Evolutionary conservation across 1,140 invertebrate genomes (phyloP).

Genomic region (Lasaia peninsularis): DNA sequence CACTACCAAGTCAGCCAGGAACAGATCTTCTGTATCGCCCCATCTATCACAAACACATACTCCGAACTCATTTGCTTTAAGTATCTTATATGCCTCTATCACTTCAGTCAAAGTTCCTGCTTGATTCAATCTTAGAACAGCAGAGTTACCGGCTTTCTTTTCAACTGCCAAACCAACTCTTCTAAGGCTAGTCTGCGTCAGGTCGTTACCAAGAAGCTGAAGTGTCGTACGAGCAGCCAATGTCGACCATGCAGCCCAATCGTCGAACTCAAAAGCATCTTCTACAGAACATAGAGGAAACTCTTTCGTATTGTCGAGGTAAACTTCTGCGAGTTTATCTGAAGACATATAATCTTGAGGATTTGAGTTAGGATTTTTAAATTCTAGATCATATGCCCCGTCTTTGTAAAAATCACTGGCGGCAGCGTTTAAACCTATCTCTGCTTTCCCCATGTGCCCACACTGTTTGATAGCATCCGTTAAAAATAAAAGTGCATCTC

Average conservation of each 20-base stretch:
- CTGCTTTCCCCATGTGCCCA: conserved; percentile 91
- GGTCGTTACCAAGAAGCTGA: conserved; percentile 96
- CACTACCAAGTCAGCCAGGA: conserved; percentile 98
- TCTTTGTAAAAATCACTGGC: conserved; percentile 95
- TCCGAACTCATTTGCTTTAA: conserved; percentile 95
- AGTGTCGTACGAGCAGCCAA: conserved; percentile 86
- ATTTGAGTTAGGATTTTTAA: conserved; percentile 95
- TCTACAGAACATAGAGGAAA: conserved; percentile 97
- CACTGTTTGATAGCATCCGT: conserved; percentile 93
- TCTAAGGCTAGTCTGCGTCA: conserved; percentile 90
- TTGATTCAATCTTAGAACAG: conserved; percentile 98
- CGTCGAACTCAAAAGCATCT: conserved; percentile 97
- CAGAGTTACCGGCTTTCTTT: conserved; percentile 95
- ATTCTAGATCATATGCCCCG: conserved; percentile 95
- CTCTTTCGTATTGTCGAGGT: conserved; percentile 92
- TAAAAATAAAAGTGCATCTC: conserved; percentile 93
- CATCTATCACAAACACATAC: conserved; percentile 94
- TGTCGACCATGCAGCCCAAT: conserved; percentile 94
- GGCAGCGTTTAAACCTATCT: conserved; percentile 98
- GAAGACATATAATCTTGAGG: conserved; percentile 85
- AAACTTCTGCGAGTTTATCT: conserved; percentile 90
- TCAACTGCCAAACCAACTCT: conserved; percentile 95
- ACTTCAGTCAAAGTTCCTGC: conserved; percentile 97
- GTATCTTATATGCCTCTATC: conserved; percentile 93
- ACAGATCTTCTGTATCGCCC: conserved; percentile 98